Evolutionary conservation across 2,797 vertebrate species (phyloP).

Genomic region (Chloroceryle amazona): DNA sequence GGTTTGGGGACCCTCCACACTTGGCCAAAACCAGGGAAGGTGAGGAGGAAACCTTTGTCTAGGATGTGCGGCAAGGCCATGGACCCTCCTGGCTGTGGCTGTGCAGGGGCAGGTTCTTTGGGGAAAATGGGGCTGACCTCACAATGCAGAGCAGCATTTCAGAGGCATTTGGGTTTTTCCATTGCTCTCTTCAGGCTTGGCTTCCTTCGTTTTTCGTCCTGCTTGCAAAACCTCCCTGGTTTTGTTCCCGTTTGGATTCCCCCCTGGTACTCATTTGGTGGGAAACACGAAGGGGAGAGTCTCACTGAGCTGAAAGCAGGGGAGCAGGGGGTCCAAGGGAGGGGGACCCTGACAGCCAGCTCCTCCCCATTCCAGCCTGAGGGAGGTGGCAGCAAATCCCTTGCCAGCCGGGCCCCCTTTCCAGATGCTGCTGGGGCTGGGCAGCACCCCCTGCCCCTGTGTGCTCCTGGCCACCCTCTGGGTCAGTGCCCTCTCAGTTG

Average conservation of each 20-base stretch:
- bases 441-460: not conserved
- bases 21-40: not conserved
- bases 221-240: not conserved
- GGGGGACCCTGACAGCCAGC: not conserved
- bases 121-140: not conserved
- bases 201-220: not conserved
- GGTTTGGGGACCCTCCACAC: not conserved
- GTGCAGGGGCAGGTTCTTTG: accelerated
- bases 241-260: not conserved
- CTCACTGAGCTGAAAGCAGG: not conserved
- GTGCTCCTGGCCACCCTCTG: accelerated
- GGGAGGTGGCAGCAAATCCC: not conserved
- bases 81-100: not conserved
- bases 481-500: accelerated
- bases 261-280: not conserved
- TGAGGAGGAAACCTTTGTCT: accelerated
- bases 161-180: not conserved
- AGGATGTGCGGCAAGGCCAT: accelerated
- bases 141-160: not conserved
- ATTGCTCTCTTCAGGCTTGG: accelerated
- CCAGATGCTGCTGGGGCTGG: accelerated
- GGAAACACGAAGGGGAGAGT: not conserved
- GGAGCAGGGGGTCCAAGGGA: accelerated
- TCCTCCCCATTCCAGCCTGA: not conserved
- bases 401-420: not conserved